These are phyloP conservation scores for Ictidomys tridecemlineatus DNA, from an alignment of 2,113 vertebrate genomes.

Conservation along the genomic window DNA sequence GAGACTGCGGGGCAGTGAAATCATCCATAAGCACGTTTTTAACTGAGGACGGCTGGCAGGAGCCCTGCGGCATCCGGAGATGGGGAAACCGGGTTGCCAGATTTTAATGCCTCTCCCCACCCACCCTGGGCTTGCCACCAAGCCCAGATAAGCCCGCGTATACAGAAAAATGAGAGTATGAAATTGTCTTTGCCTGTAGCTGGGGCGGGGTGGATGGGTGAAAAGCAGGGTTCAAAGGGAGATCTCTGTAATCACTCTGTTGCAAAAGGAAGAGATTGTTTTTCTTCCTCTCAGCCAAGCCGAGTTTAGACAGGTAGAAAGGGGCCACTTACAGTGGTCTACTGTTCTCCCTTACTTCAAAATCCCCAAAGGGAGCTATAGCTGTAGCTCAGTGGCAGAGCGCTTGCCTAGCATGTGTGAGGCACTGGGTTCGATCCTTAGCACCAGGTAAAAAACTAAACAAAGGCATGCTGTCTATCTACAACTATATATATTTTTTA, in stretches of 20 bases:
- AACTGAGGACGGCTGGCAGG: slow-evolving; percentile 66
- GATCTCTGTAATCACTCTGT: slow-evolving; percentile 68
- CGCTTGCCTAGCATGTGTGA: too few species aligned
- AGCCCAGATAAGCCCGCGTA: neutral
- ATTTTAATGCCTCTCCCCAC: slow-evolving; percentile 69
- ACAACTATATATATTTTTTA: too few species aligned
- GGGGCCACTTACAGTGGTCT: slow-evolving; percentile 25
- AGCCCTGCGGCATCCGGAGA: slow-evolving; percentile 56
- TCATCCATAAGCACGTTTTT: slow-evolving; percentile 75
- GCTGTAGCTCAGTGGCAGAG: too few species aligned
- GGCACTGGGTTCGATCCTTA: too few species aligned
- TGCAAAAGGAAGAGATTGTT: slow-evolving; percentile 75
- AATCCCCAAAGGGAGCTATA: neutral
- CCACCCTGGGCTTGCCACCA: slow-evolving; percentile 51
- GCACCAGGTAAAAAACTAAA: too few species aligned
- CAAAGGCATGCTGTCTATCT: too few species aligned
- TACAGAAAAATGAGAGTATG: slow-evolving; percentile 67
- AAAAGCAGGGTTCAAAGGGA: slow-evolving; percentile 59
- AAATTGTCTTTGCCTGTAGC: slow-evolving; percentile 77
- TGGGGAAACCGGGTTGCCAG: slow-evolving; percentile 45
- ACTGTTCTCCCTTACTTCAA: neutral
- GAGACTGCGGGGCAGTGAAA: slow-evolving; percentile 46
- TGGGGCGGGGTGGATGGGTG: neutral
- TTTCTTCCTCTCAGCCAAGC: neutral
- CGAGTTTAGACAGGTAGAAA: slow-evolving; percentile 21